Evolutionary conservation across 2,113 vertebrate genomes (phyloP).

Genomic region (Sula dactylatra): DNA sequence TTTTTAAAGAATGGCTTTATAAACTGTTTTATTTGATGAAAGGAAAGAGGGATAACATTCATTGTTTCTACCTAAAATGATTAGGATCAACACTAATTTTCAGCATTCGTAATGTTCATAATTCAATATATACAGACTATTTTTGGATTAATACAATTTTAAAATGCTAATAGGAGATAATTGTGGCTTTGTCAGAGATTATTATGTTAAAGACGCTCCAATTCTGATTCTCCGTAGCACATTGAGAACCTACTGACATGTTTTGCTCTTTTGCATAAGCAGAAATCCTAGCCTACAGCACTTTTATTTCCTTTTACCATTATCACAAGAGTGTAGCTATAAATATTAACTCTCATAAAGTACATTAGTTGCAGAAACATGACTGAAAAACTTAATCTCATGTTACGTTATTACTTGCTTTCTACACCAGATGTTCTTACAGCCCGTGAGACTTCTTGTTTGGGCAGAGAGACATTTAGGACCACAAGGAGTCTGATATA

Average conservation of each 20-base stretch:
- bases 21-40: not conserved
- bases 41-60: not conserved
- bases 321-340: not conserved
- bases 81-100: slow-evolving; percentile 23
- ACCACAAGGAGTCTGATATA: not conserved
- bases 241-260: not conserved
- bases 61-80: not conserved
- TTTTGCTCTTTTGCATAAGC: not conserved
- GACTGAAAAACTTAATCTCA: not conserved
- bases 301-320: not conserved
- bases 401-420: not conserved
- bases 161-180: not conserved
- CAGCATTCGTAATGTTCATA: not conserved
- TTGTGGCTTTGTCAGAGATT: not conserved
- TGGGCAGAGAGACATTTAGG: not conserved
- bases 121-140: not conserved
- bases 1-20: not conserved
- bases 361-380: not conserved
- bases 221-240: not conserved
- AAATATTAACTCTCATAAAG: not conserved
- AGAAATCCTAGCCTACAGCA: not conserved
- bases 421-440: not conserved
- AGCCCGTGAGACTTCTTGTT: not conserved
- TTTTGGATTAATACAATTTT: slow-evolving; percentile 7
- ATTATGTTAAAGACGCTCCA: not conserved